Conservation (phyloP, 2,888 invertebrate genomes). For the Diarsia rubi region DNA sequence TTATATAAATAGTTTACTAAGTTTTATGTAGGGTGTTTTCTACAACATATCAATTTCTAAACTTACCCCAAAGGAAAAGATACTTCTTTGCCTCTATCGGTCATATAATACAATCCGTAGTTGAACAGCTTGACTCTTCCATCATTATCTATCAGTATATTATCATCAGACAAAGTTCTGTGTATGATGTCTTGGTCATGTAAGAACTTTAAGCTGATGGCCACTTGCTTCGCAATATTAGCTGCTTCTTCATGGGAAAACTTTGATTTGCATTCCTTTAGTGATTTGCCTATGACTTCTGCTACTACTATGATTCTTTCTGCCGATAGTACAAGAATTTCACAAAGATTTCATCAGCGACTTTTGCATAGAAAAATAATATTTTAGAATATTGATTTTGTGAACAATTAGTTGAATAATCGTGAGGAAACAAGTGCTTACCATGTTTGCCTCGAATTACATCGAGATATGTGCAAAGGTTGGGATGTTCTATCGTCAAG, state of each 20-base stretch:
- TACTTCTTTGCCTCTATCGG: slow-evolving; percentile 96
- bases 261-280: slow-evolving; percentile 89
- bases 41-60: neutral
- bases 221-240: slow-evolving; percentile 93
- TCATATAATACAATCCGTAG: slow-evolving; percentile 98
- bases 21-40: neutral
- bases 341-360: neutral
- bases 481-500: slow-evolving; percentile 94
- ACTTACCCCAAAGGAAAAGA: slow-evolving; percentile 96
- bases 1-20: neutral
- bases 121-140: slow-evolving; percentile 96
- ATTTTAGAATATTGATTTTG: too few species aligned
- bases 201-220: slow-evolving; percentile 93
- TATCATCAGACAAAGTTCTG: slow-evolving; percentile 95
- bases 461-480: slow-evolving; percentile 97
- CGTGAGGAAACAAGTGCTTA: slow-evolving; percentile 77
- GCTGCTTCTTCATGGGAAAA: slow-evolving; percentile 89
- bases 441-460: slow-evolving; percentile 98
- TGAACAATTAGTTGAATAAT: neutral
- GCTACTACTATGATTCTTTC: slow-evolving; percentile 96
- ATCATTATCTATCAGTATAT: slow-evolving; percentile 94
- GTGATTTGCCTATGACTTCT: slow-evolving; percentile 93
- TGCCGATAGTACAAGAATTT: slow-evolving; percentile 78
- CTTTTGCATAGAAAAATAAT: neutral
- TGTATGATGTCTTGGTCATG: slow-evolving; percentile 94